Evolutionary conservation across 92 coral and sea anemone species (phyloP).

Genomic region (Zoanthus solanderi): DNA sequence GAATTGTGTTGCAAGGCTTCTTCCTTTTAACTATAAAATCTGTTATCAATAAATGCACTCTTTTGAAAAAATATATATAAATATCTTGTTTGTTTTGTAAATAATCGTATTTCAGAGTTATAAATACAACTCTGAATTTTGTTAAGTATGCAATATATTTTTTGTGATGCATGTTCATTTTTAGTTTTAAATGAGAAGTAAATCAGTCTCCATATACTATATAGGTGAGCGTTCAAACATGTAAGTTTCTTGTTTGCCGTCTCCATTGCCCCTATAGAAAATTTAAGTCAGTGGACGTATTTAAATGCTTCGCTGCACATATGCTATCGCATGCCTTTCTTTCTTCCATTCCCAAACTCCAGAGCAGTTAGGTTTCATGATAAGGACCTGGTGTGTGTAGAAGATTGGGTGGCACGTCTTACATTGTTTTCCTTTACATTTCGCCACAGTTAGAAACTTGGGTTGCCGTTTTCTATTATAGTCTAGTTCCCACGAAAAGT

Average conservation of each 20-base stretch:
- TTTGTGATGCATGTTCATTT: no score
- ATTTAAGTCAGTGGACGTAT: not conserved
- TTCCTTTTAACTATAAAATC: no score
- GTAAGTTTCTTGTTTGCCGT: no score
- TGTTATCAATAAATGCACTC: no score
- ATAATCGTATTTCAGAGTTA: not conserved
- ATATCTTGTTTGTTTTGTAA: not conserved
- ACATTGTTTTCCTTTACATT: slow-evolving; percentile 18
- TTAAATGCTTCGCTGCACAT: not conserved
- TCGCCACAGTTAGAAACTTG: slow-evolving; percentile 5
- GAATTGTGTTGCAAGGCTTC: no score
- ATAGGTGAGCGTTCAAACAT: not conserved
- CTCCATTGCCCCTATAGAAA: not conserved
- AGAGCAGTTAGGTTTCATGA: slow-evolving; percentile 21
- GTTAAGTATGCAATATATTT: not conserved
- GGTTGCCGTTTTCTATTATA: not conserved
- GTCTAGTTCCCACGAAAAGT: slow-evolving; percentile 1
- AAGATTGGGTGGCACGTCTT: not conserved
- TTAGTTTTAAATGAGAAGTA: not conserved
- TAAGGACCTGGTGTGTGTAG: slow-evolving; percentile 23
- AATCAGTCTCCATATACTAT: not conserved
- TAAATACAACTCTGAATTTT: not conserved
- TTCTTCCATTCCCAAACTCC: slow-evolving; percentile 36
- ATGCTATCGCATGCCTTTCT: slow-evolving; percentile 17
- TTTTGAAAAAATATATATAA: not conserved